These are phyloP conservation scores for Esox niger DNA, from an alignment of 2,113 vertebrate genomes.

Conservation along the genomic window DNA sequence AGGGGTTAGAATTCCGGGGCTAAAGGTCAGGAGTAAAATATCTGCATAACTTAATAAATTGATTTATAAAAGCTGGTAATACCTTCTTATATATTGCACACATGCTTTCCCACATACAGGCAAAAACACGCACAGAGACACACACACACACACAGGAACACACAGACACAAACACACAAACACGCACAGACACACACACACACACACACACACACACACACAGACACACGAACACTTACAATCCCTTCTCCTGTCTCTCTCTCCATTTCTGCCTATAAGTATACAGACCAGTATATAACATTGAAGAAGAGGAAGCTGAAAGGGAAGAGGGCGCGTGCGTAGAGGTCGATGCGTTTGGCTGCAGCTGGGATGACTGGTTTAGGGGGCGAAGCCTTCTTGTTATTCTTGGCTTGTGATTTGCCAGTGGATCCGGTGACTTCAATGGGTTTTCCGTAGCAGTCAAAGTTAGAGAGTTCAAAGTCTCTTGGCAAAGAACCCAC, in stretches of 20 bases:
- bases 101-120: neutral
- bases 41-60: no score
- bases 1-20: no score
- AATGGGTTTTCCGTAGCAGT: conserved; percentile 98
- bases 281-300: conserved; percentile 96
- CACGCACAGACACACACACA: no score
- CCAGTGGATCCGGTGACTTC: conserved; percentile 82
- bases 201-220: neutral
- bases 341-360: conserved; percentile 94
- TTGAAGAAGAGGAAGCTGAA: conserved; percentile 98
- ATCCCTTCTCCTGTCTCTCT: neutral
- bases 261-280: conserved; percentile 74
- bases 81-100: conserved; percentile 5
- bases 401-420: conserved; percentile 89
- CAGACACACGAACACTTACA: neutral
- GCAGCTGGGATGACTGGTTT: conserved; percentile 95
- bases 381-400: conserved; percentile 89
- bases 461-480: conserved; percentile 99
- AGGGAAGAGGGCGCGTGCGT: conserved; percentile 91
- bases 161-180: no score
- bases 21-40: no score
- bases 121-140: conserved; percentile 5
- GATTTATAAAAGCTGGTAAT: no score
- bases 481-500: conserved; percentile 96
- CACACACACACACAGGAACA: conserved; percentile 6